These are phyloP conservation scores for Aethes cnicana DNA, from an alignment of 2,888 invertebrate species.

Conservation along the genomic window DNA sequence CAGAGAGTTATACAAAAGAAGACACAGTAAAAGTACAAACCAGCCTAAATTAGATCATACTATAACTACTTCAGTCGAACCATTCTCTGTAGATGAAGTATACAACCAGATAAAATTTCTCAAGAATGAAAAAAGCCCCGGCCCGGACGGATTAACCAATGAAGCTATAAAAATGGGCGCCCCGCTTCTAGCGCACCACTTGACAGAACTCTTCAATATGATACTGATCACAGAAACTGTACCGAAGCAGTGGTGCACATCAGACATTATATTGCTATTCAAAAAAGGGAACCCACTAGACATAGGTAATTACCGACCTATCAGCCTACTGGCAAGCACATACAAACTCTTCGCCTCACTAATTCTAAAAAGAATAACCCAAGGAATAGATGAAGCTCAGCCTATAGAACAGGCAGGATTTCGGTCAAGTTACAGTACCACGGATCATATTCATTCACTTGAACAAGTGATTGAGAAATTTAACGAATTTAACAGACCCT, in stretches of 20 bases:
- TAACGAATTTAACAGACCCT: background rate
- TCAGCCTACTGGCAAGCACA: background rate
- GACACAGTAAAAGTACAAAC: background rate
- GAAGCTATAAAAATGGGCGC: conserved; percentile 34
- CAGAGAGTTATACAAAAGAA: conserved; percentile 7
- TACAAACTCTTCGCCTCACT: background rate
- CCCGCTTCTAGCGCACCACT: conserved; percentile 19
- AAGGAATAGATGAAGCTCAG: background rate
- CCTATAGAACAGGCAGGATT: background rate
- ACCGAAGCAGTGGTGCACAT: conserved; percentile 5
- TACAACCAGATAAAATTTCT: conserved; percentile 30
- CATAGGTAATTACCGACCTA: background rate
- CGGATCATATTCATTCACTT: background rate
- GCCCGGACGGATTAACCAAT: conserved; percentile 34
- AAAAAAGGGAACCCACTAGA: conserved; percentile 1
- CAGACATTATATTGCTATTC: background rate
- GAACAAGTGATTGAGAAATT: background rate
- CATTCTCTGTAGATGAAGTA: conserved; percentile 19
- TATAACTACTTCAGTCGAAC: background rate
- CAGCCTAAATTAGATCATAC: background rate
- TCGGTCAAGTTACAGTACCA: background rate
- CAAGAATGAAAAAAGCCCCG: conserved; percentile 35
- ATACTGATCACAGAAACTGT: background rate
- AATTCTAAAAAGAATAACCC: background rate
- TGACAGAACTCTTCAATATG: conserved; percentile 33